Conservation (phyloP, 1,140 invertebrate species). For the Drusus annulatus region DNA sequence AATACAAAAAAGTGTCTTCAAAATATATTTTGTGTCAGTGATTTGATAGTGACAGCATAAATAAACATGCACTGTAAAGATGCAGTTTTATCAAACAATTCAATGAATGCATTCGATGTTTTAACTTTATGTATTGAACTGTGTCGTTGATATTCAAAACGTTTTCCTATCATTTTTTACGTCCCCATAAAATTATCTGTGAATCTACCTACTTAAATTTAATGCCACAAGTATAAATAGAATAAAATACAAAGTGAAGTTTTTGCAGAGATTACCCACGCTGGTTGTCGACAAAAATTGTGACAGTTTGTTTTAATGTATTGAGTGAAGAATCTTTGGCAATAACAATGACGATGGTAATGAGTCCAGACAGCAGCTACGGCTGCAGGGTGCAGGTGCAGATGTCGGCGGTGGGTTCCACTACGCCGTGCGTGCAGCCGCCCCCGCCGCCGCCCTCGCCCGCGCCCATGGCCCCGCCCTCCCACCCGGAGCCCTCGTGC, state of each 20-base stretch:
- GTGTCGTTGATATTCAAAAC: not conserved
- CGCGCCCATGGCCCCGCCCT: not conserved
- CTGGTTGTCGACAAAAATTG: not conserved
- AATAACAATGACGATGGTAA: slow-evolving; percentile 65
- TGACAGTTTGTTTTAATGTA: not conserved
- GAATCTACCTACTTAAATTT: not conserved
- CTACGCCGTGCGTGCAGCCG: slow-evolving; percentile 41
- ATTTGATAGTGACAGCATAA: slow-evolving; percentile 16
- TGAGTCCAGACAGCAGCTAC: slow-evolving; percentile 71
- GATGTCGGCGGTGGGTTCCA: slow-evolving; percentile 54
- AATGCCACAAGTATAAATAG: not conserved
- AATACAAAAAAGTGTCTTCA: too few relatives aligned
- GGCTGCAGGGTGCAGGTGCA: slow-evolving; percentile 55
- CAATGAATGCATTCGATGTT: not conserved
- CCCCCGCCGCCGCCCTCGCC: not conserved
- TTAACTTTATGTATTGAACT: slow-evolving; percentile 11
- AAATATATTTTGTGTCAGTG: slow-evolving; percentile 23
- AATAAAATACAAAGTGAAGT: too few relatives aligned
- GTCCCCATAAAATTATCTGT: not conserved
- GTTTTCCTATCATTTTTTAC: not conserved
- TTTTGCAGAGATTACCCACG: too few relatives aligned
- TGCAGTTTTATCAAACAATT: slow-evolving; percentile 18
- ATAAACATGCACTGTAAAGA: slow-evolving; percentile 23
- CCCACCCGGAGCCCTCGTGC: slow-evolving; percentile 17
- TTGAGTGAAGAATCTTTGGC: not conserved